Percentiles rank a stretch among this genome's conserved stretches.
These are phyloP conservation scores for Caranx ignobilis DNA, from an alignment of 2,113 vertebrate genomes.

Conservation along the genomic window DNA sequence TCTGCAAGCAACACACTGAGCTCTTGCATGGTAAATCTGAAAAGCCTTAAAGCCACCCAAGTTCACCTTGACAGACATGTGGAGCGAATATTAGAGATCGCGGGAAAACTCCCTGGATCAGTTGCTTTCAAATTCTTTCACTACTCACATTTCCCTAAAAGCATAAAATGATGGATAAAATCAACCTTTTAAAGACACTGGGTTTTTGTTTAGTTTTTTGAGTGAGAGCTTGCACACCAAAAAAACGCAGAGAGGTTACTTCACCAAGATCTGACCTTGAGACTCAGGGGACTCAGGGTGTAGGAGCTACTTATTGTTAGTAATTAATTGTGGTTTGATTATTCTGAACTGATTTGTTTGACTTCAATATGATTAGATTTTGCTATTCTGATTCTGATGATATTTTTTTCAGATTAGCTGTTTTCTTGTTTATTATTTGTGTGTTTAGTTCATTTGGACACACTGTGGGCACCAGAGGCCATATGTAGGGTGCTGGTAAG, in stretches of 20 bases:
- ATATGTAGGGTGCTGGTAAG: too few species aligned
- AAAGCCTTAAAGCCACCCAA: neutral
- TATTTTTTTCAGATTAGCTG: too few species aligned
- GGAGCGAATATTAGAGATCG: conserved; percentile 4
- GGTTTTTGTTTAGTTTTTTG: neutral
- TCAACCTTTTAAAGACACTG: neutral
- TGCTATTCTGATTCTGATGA: too few species aligned
- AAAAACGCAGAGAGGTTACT: neutral
- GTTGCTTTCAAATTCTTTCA: neutral
- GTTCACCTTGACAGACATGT: conserved; percentile 9
- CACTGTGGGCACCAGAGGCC: too few species aligned
- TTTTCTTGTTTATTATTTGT: too few species aligned
- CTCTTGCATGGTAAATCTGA: neutral
- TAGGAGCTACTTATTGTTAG: too few species aligned
- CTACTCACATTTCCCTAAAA: conserved; percentile 8
- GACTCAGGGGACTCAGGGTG: neutral
- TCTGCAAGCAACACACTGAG: neutral
- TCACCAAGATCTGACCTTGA: neutral
- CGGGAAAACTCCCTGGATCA: neutral
- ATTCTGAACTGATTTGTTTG: too few species aligned
- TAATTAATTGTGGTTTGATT: too few species aligned
- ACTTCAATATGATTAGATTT: too few species aligned
- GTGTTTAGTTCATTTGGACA: too few species aligned
- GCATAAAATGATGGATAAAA: neutral
- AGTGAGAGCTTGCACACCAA: neutral